Conservation (phyloP, 2,888 invertebrate species). For the Agrochola lota region DNA sequence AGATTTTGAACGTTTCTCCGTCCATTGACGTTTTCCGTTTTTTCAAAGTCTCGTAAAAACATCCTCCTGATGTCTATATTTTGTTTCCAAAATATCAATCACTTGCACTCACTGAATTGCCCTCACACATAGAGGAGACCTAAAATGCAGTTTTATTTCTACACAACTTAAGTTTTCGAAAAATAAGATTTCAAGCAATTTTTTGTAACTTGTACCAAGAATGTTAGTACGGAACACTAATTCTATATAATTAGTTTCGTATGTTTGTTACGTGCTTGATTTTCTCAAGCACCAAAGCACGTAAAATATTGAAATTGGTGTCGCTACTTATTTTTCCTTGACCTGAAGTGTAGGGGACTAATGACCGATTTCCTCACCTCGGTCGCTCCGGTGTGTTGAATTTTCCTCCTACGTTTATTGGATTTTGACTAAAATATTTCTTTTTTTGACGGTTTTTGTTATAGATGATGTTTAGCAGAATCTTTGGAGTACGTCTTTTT, state of each 20-base stretch:
- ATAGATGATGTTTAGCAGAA: conserved; percentile 13
- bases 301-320: conserved; percentile 42
- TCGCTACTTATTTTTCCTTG: conserved; percentile 32
- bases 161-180: not conserved
- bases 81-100: not conserved
- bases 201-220: not conserved
- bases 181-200: not conserved
- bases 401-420: conserved; percentile 37
- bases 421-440: conserved; percentile 32
- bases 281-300: conserved; percentile 27
- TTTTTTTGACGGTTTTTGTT: not conserved
- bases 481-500: not conserved
- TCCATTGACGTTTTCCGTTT: too few relatives aligned
- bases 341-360: conserved; percentile 20
- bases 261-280: conserved; percentile 32
- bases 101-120: too few relatives aligned
- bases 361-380: conserved; percentile 27
- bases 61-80: not conserved
- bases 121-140: not conserved
- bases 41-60: too few relatives aligned
- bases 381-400: not conserved
- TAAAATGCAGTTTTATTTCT: not conserved
- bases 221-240: conserved; percentile 13
- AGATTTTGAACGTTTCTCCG: too few relatives aligned
- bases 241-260: conserved; percentile 24